Conservation (phyloP, 1,140 invertebrate species). For the Drosophila pseudoobscura region DNA sequence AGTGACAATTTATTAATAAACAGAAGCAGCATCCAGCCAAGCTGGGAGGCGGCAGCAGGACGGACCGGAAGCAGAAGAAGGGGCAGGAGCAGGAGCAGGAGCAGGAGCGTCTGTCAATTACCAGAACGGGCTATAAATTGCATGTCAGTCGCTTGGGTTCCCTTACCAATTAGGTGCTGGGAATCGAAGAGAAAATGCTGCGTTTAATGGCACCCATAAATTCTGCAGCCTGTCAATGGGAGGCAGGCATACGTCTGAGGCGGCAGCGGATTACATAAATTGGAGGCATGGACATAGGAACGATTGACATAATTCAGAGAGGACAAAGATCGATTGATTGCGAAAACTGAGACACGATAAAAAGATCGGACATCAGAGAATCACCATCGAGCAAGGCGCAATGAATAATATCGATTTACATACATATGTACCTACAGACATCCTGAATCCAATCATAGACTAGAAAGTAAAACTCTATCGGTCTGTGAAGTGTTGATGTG, state of each 20-base stretch:
- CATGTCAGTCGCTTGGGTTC: conserved; percentile 55
- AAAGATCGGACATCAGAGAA: no score
- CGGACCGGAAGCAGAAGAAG: neutral
- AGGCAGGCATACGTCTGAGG: neutral
- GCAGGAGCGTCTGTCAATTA: conserved; percentile 64
- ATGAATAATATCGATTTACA: no score
- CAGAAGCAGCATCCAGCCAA: conserved; percentile 39
- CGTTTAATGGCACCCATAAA: conserved; percentile 77
- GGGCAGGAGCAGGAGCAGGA: neutral
- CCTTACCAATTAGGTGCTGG: conserved; percentile 28
- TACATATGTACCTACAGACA: no score
- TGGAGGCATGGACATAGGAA: no score
- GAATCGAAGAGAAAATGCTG: conserved; percentile 51
- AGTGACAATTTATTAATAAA: conserved; percentile 82
- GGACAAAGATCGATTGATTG: no score
- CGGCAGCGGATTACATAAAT: no score
- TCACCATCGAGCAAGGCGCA: no score
- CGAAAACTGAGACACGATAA: no score
- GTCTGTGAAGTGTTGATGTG: no score
- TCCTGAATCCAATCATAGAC: no score
- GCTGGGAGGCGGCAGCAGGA: conserved; percentile 9
- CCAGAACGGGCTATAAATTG: conserved; percentile 71
- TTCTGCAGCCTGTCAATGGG: conserved; percentile 56
- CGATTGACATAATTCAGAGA: no score
- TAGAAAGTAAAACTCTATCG: no score